phyloP scores from a whole-genome alignment of 2,797 vertebrate genomes.

The Microchirus variegatus region DNA sequence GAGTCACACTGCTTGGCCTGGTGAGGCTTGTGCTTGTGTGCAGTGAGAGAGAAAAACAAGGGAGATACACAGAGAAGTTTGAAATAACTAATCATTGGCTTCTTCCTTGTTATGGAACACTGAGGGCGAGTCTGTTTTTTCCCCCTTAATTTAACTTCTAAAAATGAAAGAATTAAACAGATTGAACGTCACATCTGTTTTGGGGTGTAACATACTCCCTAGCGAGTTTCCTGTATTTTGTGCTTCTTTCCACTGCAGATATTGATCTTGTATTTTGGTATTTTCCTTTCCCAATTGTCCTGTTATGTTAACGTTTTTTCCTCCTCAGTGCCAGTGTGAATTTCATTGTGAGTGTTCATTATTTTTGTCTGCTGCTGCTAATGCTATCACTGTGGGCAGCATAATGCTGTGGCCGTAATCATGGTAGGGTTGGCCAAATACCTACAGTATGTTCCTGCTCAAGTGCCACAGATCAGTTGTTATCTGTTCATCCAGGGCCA shows the following conservation, averaged over 20 bases:
- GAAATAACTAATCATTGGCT: slow-evolving; percentile 35
- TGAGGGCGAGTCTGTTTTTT: slow-evolving; percentile 42
- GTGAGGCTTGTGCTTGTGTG: slow-evolving; percentile 11
- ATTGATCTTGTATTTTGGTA: slow-evolving; percentile 59
- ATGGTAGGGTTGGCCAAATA: slow-evolving; percentile 48
- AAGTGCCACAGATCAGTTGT: slow-evolving; percentile 48
- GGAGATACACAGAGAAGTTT: slow-evolving; percentile 12
- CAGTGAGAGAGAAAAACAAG: slow-evolving; percentile 19
- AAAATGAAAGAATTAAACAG: slow-evolving; percentile 47
- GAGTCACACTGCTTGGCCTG: slow-evolving; percentile 29
- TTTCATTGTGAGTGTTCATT: slow-evolving; percentile 54
- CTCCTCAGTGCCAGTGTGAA: slow-evolving; percentile 49
- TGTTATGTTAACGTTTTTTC: slow-evolving; percentile 39
- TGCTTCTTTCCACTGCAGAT: slow-evolving; percentile 61
- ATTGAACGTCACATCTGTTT: slow-evolving; percentile 66
- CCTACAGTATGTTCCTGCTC: slow-evolving; percentile 45
- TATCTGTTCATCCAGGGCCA: slow-evolving; percentile 43
- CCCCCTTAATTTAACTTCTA: slow-evolving; percentile 18
- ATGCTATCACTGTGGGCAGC: slow-evolving; percentile 36
- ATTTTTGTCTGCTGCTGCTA: slow-evolving; percentile 53
- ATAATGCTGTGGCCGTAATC: slow-evolving; percentile 52
- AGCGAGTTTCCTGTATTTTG: slow-evolving; percentile 39
- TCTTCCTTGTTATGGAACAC: slow-evolving; percentile 66
- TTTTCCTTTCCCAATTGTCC: slow-evolving; percentile 52
- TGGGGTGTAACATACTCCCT: slow-evolving; percentile 57